These are phyloP conservation scores for Asarcornis scutulata DNA, from an alignment of 2,113 vertebrate genomes.

Conservation along the genomic window DNA sequence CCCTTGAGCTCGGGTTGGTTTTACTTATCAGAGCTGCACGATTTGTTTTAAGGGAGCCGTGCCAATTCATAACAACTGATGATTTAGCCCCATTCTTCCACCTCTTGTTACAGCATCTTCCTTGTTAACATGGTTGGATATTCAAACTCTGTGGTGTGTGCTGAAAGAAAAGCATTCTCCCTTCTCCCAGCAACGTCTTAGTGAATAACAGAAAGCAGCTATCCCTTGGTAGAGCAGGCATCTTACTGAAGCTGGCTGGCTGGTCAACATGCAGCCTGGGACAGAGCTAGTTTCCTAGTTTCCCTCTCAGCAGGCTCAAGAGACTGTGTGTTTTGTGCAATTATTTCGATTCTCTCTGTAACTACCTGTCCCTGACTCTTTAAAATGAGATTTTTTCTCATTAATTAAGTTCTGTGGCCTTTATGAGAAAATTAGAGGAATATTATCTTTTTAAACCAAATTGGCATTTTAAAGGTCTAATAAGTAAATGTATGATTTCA, in stretches of 20 bases:
- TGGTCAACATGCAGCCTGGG: not conserved
- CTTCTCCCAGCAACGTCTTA: not conserved
- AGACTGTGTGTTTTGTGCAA: not conserved
- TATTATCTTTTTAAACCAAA: conserved; percentile 60
- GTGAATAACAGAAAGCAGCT: not conserved
- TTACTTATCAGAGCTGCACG: not conserved
- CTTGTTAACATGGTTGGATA: not conserved
- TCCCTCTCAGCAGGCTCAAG: not conserved
- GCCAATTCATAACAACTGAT: not conserved
- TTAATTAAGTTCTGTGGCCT: conserved; percentile 67
- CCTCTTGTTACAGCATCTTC: not conserved
- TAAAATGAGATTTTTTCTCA: conserved; percentile 41
- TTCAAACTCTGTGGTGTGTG: not conserved
- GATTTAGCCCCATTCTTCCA: not conserved
- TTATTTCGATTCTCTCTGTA: not conserved
- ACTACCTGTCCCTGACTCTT: conserved; percentile 23
- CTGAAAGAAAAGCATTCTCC: not conserved
- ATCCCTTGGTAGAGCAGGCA: not conserved
- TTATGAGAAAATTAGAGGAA: conserved; percentile 66
- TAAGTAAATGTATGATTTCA: conserved; percentile 61
- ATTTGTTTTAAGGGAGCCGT: not conserved
- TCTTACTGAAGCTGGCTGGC: not conserved
- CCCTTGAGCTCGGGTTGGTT: not conserved
- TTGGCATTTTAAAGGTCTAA: conserved; percentile 63
- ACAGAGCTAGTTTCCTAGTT: not conserved